A percentile compares a stretch with the other conserved stretches of the same genome.
Conservation (phyloP, 2,888 invertebrate genomes). For the Dryocosmus kuriphilus region DNA sequence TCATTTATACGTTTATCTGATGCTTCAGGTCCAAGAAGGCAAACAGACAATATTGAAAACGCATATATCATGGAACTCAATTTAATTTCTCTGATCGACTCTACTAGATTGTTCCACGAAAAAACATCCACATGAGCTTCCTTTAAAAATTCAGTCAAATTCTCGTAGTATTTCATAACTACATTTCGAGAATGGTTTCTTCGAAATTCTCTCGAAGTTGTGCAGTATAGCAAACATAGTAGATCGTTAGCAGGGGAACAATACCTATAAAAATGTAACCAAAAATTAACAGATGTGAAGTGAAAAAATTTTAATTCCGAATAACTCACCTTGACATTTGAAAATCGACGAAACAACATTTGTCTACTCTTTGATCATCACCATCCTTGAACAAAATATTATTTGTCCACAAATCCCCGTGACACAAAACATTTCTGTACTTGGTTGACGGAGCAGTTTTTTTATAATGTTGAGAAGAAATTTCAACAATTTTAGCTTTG, state of each 20-base stretch:
- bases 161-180: not conserved
- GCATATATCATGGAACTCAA: slow-evolving; percentile 3
- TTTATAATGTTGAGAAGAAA: slow-evolving; percentile 17
- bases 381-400: slow-evolving; percentile 6
- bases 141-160: not conserved
- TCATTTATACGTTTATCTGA: not conserved
- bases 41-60: not conserved
- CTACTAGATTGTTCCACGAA: not conserved
- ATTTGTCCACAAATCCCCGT: not conserved
- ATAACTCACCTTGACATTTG: slow-evolving; percentile 21
- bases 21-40: not conserved
- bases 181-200: not conserved
- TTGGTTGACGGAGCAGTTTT: slow-evolving; percentile 64
- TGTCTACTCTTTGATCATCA: not conserved
- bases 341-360: slow-evolving; percentile 11
- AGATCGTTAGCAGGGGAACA: not conserved
- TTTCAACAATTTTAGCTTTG: not conserved
- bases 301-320: too few species aligned
- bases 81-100: not conserved
- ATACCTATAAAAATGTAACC: slow-evolving; percentile 2
- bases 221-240: not conserved
- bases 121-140: not conserved
- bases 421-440: slow-evolving; percentile 66
- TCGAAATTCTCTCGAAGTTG: not conserved
- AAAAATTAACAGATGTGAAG: too few species aligned